These are phyloP conservation scores for Hypanus sabinus DNA, from an alignment of 2,113 vertebrate species.

Conservation along the genomic window DNA sequence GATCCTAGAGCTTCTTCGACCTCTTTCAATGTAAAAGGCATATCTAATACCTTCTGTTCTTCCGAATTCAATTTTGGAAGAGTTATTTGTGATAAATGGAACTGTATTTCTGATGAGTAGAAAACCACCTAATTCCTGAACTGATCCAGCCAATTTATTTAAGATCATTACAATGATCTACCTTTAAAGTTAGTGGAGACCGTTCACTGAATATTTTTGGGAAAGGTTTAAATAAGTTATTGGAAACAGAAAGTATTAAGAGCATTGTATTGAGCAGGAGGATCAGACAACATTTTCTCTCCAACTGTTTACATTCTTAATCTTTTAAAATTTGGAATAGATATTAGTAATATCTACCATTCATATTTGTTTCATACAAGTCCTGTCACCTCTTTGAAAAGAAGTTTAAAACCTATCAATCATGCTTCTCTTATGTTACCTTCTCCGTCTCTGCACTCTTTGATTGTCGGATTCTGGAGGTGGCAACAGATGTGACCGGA, in stretches of 20 bases:
- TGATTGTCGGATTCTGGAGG: slow-evolving; percentile 43
- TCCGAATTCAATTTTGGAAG: too few relatives aligned
- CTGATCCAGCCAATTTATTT: background rate
- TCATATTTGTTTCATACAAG: too few relatives aligned
- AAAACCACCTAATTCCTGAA: background rate
- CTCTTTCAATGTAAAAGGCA: too few relatives aligned
- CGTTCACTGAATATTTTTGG: too few relatives aligned
- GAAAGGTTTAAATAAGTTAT: too few relatives aligned
- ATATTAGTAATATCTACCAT: too few relatives aligned
- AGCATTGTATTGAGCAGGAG: too few relatives aligned
- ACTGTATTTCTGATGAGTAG: background rate
- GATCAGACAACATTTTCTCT: background rate
- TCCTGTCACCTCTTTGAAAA: background rate
- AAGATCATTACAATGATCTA: background rate
- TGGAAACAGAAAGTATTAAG: too few relatives aligned
- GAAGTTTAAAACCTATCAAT: background rate
- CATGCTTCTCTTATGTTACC: slow-evolving; percentile 42
- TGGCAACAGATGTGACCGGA: slow-evolving; percentile 55
- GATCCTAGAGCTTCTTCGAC: too few relatives aligned
- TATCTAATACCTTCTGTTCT: too few relatives aligned
- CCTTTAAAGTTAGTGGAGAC: too few relatives aligned
- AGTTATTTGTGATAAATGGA: too few relatives aligned
- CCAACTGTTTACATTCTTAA: background rate
- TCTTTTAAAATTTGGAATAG: background rate
- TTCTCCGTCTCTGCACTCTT: slow-evolving; percentile 38